A percentile compares a stretch with the other conserved stretches of the same genome.
These are phyloP conservation scores for Chaetodon trifascialis DNA, from an alignment of 2,113 vertebrate species.

Conservation along the genomic window DNA sequence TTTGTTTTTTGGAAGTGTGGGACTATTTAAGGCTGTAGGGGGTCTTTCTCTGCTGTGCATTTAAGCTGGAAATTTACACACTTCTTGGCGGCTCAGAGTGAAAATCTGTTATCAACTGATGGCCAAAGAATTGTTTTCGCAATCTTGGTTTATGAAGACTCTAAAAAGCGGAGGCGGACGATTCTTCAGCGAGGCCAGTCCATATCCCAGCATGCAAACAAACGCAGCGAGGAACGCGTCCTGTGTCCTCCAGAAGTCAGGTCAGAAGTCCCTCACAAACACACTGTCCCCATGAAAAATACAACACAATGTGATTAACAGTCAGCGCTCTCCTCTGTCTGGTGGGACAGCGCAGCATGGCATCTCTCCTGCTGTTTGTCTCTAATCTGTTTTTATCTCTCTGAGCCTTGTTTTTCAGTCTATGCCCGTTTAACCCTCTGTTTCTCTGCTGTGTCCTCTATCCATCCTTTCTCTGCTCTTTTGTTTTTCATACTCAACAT, in stretches of 20 bases:
- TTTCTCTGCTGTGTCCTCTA: conserved; percentile 36
- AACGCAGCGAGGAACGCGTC: conserved; percentile 22
- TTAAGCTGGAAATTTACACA: not conserved
- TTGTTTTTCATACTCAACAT: conserved; percentile 16
- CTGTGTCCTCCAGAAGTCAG: conserved; percentile 27
- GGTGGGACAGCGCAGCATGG: conserved; percentile 42
- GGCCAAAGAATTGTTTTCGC: not conserved
- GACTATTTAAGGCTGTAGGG: not conserved
- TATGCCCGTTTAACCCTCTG: conserved; percentile 34
- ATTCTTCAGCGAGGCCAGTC: not conserved
- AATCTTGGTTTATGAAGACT: not conserved
- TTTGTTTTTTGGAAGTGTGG: not conserved
- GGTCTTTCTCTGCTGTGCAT: not conserved
- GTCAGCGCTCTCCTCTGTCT: conserved; percentile 46
- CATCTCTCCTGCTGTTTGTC: conserved; percentile 47
- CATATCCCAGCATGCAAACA: conserved; percentile 49
- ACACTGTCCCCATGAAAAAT: not conserved
- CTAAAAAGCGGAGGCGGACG: not conserved
- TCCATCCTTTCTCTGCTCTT: not conserved
- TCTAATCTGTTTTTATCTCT: conserved; percentile 62
- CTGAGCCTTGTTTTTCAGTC: conserved; percentile 44
- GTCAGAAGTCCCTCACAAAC: conserved; percentile 29
- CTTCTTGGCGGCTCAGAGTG: not conserved
- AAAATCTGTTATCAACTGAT: not conserved
- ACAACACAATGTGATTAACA: conserved; percentile 57